A percentile compares a stretch with the other conserved stretches of the same genome.
These are phyloP conservation scores for Endomychus coccineus DNA, from an alignment of 2,888 invertebrate species.

Conservation along the genomic window DNA sequence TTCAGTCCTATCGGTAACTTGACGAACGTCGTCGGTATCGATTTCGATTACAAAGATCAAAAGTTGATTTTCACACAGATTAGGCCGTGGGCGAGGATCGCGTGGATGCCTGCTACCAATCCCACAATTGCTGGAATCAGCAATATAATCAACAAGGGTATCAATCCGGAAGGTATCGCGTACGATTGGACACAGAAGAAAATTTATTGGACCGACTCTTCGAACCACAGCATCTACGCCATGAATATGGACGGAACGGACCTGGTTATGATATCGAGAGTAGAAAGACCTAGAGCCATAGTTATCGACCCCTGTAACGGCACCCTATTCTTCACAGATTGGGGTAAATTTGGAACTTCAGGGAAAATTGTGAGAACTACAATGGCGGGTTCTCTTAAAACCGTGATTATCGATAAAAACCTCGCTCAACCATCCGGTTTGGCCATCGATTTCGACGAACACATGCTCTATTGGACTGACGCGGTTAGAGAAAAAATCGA, in stretches of 20 bases:
- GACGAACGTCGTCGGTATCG: constrained; percentile 90
- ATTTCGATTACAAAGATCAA: constrained; percentile 87
- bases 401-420: constrained; percentile 81
- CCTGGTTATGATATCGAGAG: constrained; percentile 85
- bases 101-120: constrained; percentile 66
- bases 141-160: constrained; percentile 67
- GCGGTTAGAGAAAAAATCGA: constrained; percentile 94
- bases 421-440: constrained; percentile 92
- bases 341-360: constrained; percentile 87
- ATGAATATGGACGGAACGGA: constrained; percentile 87
- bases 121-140: constrained; percentile 58
- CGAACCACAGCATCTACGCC: constrained; percentile 88
- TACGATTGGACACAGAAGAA: constrained; percentile 98
- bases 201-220: constrained; percentile 96
- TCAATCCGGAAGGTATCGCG: constrained; percentile 89
- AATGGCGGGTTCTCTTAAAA: constrained; percentile 90
- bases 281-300: constrained; percentile 89
- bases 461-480: constrained; percentile 94
- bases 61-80: constrained; percentile 90
- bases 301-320: constrained; percentile 97
- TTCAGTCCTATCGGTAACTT: constrained; percentile 79
- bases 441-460: constrained; percentile 91
- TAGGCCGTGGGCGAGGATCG: constrained; percentile 82
- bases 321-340: constrained; percentile 90
- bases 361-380: constrained; percentile 93